Conservation (phyloP, 1,140 invertebrate genomes). For the Asbolus verrucosus region DNA sequence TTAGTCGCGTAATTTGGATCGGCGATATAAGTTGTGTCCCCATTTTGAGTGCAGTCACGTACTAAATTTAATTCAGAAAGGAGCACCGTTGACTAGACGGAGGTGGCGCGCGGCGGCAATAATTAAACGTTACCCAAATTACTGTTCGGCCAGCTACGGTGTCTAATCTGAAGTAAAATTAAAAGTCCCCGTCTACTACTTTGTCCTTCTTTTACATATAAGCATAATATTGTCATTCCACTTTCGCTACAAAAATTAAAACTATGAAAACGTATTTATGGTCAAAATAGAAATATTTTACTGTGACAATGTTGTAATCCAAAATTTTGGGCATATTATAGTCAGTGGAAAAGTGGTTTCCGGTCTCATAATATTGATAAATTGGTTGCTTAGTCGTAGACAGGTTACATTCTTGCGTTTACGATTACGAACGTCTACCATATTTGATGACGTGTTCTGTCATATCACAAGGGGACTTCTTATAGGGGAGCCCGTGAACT, state of each 20-base stretch:
- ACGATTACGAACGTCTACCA: constrained; percentile 18
- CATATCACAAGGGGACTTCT: not conserved
- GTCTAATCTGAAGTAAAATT: constrained; percentile 57
- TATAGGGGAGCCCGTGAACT: not conserved
- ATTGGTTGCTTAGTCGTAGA: too few species aligned
- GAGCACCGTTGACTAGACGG: constrained; percentile 18
- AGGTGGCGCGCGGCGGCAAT: constrained; percentile 47
- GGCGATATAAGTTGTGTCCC: constrained; percentile 37
- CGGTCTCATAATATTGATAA: too few species aligned
- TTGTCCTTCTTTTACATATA: not conserved
- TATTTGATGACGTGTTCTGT: constrained; percentile 32
- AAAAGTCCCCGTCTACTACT: constrained; percentile 47
- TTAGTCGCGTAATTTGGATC: constrained; percentile 47
- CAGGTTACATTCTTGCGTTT: constrained; percentile 7
- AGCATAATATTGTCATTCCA: too few species aligned
- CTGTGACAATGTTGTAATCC: too few species aligned
- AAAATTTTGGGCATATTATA: too few species aligned
- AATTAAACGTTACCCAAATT: constrained; percentile 56
- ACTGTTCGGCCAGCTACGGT: constrained; percentile 44
- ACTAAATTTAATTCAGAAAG: constrained; percentile 55
- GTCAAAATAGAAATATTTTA: too few species aligned
- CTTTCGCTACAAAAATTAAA: too few species aligned
- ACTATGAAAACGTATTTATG: too few species aligned
- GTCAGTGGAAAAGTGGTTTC: too few species aligned
- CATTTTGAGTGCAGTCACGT: constrained; percentile 56